These are phyloP conservation scores for Colossoma macropomum DNA, from an alignment of 2,113 vertebrate species.

Conservation along the genomic window DNA sequence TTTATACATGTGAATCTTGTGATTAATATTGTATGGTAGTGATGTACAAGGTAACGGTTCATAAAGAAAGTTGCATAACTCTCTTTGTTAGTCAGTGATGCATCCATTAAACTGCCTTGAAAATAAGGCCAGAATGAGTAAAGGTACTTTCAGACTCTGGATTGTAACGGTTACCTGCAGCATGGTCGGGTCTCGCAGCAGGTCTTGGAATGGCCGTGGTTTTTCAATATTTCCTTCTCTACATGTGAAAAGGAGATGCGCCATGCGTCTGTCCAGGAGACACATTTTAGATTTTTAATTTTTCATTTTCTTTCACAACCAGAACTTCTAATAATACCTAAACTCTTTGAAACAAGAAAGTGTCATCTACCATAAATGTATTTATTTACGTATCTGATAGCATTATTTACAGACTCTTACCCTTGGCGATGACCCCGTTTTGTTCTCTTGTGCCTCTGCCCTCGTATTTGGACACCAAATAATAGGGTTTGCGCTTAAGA, in stretches of 20 bases:
- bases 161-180: conserved; percentile 74
- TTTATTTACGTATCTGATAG: neutral
- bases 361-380: too few relatives aligned
- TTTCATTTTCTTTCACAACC: neutral
- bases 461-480: conserved; percentile 84
- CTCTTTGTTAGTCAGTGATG: too few relatives aligned
- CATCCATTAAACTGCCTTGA: too few relatives aligned
- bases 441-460: conserved; percentile 65
- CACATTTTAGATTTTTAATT: neutral
- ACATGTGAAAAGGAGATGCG: conserved; percentile 80
- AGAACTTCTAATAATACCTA: too few relatives aligned
- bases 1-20: too few relatives aligned
- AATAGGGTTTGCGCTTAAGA: conserved; percentile 57
- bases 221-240: conserved; percentile 77
- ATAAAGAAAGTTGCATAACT: too few relatives aligned
- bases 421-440: conserved; percentile 63
- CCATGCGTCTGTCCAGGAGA: conserved; percentile 69
- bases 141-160: too few relatives aligned
- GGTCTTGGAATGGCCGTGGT: conserved; percentile 79
- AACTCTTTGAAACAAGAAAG: too few relatives aligned
- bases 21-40: too few relatives aligned
- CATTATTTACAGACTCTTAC: conserved; percentile 49
- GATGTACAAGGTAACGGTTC: too few relatives aligned
- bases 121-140: too few relatives aligned
- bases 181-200: conserved; percentile 76